phyloP scores from a whole-genome alignment of 2,113 vertebrate species.

The Peromyscus leucopus region DNA sequence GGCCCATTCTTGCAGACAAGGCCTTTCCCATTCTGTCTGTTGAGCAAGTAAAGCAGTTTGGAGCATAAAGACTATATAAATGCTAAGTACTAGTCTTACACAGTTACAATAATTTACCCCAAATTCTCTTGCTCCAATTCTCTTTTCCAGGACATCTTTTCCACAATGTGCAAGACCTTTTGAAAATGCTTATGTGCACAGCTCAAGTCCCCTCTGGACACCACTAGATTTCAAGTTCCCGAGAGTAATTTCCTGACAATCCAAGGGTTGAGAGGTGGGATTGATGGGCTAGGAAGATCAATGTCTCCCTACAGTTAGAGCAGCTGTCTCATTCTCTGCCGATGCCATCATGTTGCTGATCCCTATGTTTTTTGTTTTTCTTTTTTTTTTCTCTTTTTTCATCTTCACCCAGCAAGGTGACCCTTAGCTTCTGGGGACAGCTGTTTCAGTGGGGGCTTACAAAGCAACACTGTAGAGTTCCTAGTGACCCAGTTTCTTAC shows the following conservation, averaged over 20 bases:
- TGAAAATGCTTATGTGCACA: neutral
- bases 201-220: neutral
- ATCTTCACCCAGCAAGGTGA: neutral
- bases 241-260: conserved; percentile 20
- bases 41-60: neutral
- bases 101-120: neutral
- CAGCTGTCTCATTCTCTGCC: neutral
- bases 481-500: neutral
- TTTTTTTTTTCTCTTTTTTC: neutral
- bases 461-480: neutral
- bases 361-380: no score
- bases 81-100: neutral
- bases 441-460: neutral
- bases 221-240: conserved; percentile 23
- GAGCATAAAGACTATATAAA: neutral
- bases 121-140: neutral
- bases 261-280: neutral
- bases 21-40: neutral
- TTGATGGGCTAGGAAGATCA: no score
- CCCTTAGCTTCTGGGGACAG: neutral
- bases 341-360: neutral
- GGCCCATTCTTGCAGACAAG: neutral
- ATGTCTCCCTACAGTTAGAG: neutral
- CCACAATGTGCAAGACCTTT: neutral
- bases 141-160: conserved; percentile 2